Evolutionary conservation across 2,888 invertebrate species (phyloP).

Genomic region (Alentia gelatinosa): DNA sequence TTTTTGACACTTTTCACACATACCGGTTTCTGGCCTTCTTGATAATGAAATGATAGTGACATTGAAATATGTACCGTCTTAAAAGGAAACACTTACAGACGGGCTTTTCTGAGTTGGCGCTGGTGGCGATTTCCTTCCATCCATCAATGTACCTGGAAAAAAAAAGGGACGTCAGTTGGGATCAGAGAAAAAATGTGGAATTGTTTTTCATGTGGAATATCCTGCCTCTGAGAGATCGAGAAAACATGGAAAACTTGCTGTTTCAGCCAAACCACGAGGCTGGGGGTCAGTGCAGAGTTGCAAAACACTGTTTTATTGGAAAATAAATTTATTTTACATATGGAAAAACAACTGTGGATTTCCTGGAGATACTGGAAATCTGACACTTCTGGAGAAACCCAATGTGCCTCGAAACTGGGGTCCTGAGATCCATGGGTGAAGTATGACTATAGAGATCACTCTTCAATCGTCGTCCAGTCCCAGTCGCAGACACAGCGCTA

Average conservation of each 20-base stretch:
- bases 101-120: constrained; percentile 74
- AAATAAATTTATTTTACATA: background rate
- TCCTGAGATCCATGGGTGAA: too few relatives aligned
- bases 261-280: background rate
- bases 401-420: too few relatives aligned
- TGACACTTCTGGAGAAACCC: too few relatives aligned
- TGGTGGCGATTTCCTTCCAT: constrained; percentile 78
- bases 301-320: too few relatives aligned
- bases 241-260: background rate
- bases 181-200: too few relatives aligned
- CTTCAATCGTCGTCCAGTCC: too few relatives aligned
- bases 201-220: background rate
- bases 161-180: background rate
- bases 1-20: background rate
- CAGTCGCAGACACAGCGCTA: too few relatives aligned
- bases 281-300: too few relatives aligned
- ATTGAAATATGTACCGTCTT: background rate
- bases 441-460: too few relatives aligned
- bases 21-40: background rate
- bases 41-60: background rate
- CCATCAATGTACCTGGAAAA: constrained; percentile 72
- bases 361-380: too few relatives aligned
- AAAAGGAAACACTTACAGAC: constrained; percentile 68
- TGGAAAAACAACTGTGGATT: too few relatives aligned
- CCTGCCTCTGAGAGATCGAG: background rate